Conservation (phyloP, 2,113 vertebrate species). For the Marmota monax region DNA sequence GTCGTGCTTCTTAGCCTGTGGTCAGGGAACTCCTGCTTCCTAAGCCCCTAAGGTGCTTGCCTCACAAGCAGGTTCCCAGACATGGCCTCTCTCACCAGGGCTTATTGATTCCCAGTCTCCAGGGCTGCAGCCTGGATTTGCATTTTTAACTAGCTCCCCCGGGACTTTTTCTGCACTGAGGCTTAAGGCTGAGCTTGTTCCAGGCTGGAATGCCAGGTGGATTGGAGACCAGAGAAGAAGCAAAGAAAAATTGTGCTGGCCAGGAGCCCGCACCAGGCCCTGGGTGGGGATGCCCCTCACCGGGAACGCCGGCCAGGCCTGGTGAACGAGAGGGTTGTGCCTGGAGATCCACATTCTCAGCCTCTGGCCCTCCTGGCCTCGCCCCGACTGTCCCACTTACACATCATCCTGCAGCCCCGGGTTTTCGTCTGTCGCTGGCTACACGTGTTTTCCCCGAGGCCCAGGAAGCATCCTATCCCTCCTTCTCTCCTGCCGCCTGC, state of each 20-base stretch:
- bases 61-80: neutral
- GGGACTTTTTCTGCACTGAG: neutral
- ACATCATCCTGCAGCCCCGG: fast-evolving
- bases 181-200: neutral
- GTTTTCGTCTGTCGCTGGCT: neutral
- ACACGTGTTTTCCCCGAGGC: neutral
- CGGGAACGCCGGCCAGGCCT: neutral
- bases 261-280: too few species aligned
- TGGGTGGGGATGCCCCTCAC: fast-evolving
- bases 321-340: fast-evolving
- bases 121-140: neutral
- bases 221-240: neutral
- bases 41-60: fast-evolving
- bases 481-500: neutral
- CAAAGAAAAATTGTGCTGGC: neutral
- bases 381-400: neutral
- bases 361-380: neutral
- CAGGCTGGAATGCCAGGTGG: neutral
- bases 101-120: neutral
- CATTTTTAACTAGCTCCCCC: neutral
- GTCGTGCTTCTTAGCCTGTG: neutral
- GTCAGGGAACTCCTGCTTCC: neutral
- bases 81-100: neutral
- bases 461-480: neutral
- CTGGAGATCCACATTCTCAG: neutral